phyloP scores from a whole-genome alignment of 2,888 invertebrate species.

The Apotomis turbidana region DNA sequence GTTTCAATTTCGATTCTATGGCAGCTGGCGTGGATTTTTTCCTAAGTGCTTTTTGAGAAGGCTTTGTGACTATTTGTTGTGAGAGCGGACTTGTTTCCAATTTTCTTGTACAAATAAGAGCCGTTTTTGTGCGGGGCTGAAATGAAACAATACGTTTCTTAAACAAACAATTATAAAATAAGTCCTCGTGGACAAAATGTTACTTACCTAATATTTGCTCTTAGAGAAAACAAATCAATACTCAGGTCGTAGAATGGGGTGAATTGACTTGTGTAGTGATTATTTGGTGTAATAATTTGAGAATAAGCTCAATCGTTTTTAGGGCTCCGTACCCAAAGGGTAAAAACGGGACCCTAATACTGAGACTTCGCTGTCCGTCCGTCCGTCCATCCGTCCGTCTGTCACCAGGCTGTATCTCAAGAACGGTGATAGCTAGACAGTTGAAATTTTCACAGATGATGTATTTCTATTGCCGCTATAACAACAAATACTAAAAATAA shows the following conservation, averaged over 20 bases:
- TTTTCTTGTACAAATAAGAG: conserved; percentile 37
- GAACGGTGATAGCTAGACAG: no score
- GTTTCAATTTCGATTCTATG: conserved; percentile 21
- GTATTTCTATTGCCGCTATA: no score
- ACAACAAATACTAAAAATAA: no score
- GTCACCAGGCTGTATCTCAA: no score
- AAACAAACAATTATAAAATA: conserved; percentile 35
- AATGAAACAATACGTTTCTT: conserved; percentile 33
- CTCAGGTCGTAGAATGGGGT: background rate
- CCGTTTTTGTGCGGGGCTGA: conserved; percentile 23
- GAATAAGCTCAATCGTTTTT: no score
- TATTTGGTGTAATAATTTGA: no score
- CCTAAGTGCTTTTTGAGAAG: conserved; percentile 23
- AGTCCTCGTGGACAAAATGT: background rate
- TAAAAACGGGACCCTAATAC: no score
- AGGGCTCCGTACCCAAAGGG: no score
- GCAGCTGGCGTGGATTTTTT: conserved; percentile 23
- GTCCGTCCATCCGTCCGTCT: no score
- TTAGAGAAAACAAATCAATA: background rate
- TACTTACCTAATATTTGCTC: background rate
- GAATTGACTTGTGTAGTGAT: no score
- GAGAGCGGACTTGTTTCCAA: conserved; percentile 32
- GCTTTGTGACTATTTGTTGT: conserved; percentile 35
- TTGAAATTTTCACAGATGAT: no score
- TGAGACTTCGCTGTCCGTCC: no score